Percentiles rank a stretch among this genome's conserved stretches.
These are phyloP conservation scores for Colistium nudipinnis DNA, from an alignment of 2,113 vertebrate genomes.

Conservation along the genomic window DNA sequence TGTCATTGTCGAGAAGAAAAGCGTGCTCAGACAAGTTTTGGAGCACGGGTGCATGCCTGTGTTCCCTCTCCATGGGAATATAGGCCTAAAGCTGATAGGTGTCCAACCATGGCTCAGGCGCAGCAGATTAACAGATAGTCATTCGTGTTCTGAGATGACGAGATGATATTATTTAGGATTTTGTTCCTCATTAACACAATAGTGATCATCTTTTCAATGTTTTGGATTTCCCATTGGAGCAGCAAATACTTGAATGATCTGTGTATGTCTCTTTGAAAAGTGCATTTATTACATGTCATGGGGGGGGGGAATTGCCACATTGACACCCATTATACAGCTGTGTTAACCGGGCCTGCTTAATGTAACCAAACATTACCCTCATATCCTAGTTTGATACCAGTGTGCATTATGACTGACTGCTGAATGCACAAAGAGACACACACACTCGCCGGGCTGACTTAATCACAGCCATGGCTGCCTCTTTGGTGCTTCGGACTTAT, in stretches of 20 bases:
- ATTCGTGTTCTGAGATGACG: conserved; percentile 27
- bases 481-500: conserved; percentile 15
- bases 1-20: conserved; percentile 57
- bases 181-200: conserved; percentile 27
- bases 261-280: neutral
- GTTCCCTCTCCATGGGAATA: conserved; percentile 26
- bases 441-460: conserved; percentile 7
- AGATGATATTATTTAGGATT: conserved; percentile 41
- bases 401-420: neutral
- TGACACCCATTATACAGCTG: neutral
- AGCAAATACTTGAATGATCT: neutral
- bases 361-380: conserved; percentile 7
- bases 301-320: neutral
- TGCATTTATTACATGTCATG: neutral
- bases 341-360: neutral
- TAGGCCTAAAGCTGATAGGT: conserved; percentile 31
- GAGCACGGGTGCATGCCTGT: conserved; percentile 27
- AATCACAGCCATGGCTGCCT: conserved; percentile 59
- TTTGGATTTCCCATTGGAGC: neutral
- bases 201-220: conserved; percentile 10
- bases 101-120: conserved; percentile 17
- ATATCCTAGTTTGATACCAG: neutral
- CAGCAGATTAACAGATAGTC: conserved; percentile 46
- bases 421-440: neutral
- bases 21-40: conserved; percentile 47